Base-by-base conservation (phyloP, 1,140 invertebrate genomes). In the Centruroides sculpturatus region DNA sequence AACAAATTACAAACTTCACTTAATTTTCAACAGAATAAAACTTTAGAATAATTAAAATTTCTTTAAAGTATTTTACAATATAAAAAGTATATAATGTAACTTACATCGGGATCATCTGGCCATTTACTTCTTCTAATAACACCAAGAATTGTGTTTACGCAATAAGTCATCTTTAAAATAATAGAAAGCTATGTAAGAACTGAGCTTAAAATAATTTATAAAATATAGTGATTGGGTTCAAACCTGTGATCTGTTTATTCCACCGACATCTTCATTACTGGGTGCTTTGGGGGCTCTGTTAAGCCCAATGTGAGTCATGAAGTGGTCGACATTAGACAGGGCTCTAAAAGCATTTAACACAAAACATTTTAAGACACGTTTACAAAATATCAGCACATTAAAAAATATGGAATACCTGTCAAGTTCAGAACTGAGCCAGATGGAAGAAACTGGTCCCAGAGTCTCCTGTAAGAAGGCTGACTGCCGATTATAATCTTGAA, bases 401-500 rank as follows among this genome's bases (percentile, higher is more conserved):
- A 41, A 41, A 41, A 6, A 41, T 41, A 41, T 41, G 9, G 70
- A 73, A 68, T 68, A 75, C 75, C 66, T 52, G 61, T 69, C 68
- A 52, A 74, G 69, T 58, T 71, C 67, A 51, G 62, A 48, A 13
- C 69, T 71, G 3, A 71, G 58, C 74, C 74, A 76, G 7, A 71
- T 61, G 59, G 69, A 64, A 59, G 71, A 71, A 2, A 80, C 81
- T 50, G 82, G 81, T 11, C 76, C 71, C 50, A 88, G 76, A 10
- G 92, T 82, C 74, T 90, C 85, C n/a, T 82, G 82, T 4, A 92
- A 83, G 65, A 92, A 90, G 34, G 79, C 75, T 35, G 83, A 84
- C 71, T 94, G 89, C 4, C 86, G 80, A 62, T 89, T 84, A 71
- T 87, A 93, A 73, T 92, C 86, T 70, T 86, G 84, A 69, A 89